A percentile compares a stretch with the other conserved stretches of the same genome.
phyloP scores from a whole-genome alignment of 2,113 vertebrate genomes.

The Stigmatopora argus region DNA sequence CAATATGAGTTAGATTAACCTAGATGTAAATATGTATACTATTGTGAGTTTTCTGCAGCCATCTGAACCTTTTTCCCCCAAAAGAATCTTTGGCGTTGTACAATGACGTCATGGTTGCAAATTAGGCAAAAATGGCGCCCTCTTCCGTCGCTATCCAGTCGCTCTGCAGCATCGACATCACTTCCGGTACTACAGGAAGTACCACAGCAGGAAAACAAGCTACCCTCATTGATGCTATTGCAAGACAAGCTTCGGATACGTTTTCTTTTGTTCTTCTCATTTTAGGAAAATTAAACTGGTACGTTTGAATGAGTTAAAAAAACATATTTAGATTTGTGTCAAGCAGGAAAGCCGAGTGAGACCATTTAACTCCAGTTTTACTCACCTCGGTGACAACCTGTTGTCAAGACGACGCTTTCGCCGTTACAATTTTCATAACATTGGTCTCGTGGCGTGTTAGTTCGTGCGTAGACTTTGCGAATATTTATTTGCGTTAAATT shows the following conservation, averaged over 20 bases:
- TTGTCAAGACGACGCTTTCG: conserved; percentile 30
- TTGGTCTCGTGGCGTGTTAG: neutral
- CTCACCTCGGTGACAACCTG: conserved; percentile 19
- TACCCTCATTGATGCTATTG: neutral
- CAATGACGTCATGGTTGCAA: too few relatives aligned
- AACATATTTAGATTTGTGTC: neutral
- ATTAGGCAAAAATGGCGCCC: too few relatives aligned
- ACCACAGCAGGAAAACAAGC: neutral
- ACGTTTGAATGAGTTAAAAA: neutral
- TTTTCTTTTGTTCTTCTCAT: neutral
- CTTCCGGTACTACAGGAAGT: neutral
- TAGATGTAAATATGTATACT: too few relatives aligned
- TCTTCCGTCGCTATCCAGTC: too few relatives aligned
- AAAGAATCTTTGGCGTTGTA: too few relatives aligned
- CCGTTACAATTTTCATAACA: neutral
- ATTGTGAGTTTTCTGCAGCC: too few relatives aligned
- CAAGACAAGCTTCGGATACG: neutral
- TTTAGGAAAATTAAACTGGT: neutral
- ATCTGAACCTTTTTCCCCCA: too few relatives aligned
- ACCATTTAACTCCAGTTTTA: neutral
- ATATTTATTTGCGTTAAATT: neutral
- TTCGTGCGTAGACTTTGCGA: neutral
- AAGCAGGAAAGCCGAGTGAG: neutral
- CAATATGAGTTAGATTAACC: too few relatives aligned
- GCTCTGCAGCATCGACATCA: too few relatives aligned